These are phyloP conservation scores for Oxyura jamaicensis DNA, from an alignment of 2,113 vertebrate genomes.

Conservation along the genomic window DNA sequence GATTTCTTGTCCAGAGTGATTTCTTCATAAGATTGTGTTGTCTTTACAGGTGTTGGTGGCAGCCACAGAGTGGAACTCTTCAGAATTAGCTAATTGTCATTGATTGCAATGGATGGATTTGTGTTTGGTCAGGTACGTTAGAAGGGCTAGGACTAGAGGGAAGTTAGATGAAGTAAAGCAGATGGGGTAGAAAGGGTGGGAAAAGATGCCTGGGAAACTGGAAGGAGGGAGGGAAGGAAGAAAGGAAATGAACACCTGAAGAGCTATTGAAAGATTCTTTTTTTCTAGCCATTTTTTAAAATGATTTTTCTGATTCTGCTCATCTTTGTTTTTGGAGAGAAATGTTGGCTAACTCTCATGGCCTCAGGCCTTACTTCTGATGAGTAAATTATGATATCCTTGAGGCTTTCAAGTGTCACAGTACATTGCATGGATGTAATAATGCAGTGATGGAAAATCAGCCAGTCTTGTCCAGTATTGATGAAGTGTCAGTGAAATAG, in stretches of 20 bases:
- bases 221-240: not conserved
- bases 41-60: not conserved
- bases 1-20: too few relatives aligned
- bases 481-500: conserved; percentile 41
- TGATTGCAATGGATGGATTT: not conserved
- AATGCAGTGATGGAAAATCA: not conserved
- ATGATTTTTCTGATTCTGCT: not conserved
- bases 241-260: not conserved
- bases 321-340: not conserved
- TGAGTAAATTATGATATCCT: conserved; percentile 14
- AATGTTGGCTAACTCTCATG: not conserved
- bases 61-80: not conserved
- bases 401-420: not conserved
- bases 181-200: not conserved
- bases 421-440: not conserved
- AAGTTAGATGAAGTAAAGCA: not conserved
- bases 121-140: not conserved
- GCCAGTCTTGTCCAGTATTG: not conserved
- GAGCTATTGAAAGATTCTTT: not conserved
- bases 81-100: not conserved
- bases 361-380: not conserved
- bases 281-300: not conserved
- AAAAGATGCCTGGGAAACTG: not conserved
- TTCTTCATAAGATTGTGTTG: too few relatives aligned
- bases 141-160: not conserved